Conservation (phyloP, 2,797 vertebrate genomes). For the Brachyalestes nurse region DNA sequence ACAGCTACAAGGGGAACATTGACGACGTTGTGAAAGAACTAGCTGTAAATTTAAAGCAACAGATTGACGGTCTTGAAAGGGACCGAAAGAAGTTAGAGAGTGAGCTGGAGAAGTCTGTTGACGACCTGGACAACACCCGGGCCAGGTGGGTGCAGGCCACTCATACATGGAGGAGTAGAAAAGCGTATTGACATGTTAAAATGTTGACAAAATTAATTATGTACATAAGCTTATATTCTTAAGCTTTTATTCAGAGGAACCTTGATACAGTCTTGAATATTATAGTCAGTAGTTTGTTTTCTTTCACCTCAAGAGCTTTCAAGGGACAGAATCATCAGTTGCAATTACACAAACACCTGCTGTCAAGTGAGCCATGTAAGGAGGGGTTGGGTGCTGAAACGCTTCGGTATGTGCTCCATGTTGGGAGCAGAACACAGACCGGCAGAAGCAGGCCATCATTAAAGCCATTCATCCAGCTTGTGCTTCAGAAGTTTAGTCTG, state of each 20-base stretch:
- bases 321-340: background rate
- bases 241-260: too few relatives aligned
- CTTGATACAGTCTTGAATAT: background rate
- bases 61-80: conserved; percentile 64
- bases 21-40: conserved; percentile 64
- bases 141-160: background rate
- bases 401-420: conserved; percentile 18
- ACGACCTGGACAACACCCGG: conserved; percentile 63
- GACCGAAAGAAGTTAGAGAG: conserved; percentile 72
- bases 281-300: background rate
- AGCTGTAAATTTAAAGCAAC: conserved; percentile 67
- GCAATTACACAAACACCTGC: conserved; percentile 21
- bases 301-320: background rate
- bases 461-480: conserved; percentile 30
- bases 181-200: background rate
- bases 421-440: conserved; percentile 9
- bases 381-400: conserved; percentile 13
- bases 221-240: background rate
- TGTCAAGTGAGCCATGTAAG: conserved; percentile 36
- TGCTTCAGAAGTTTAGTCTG: conserved; percentile 28
- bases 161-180: too few relatives aligned
- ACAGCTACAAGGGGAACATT: conserved; percentile 71
- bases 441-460: background rate
- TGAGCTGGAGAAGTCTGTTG: conserved; percentile 62
- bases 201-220: background rate